Evolutionary conservation across 2,113 vertebrate genomes (phyloP), one percentile per base, ranked within the genome.

Genomic region (Corythaeola cristata): DNA sequence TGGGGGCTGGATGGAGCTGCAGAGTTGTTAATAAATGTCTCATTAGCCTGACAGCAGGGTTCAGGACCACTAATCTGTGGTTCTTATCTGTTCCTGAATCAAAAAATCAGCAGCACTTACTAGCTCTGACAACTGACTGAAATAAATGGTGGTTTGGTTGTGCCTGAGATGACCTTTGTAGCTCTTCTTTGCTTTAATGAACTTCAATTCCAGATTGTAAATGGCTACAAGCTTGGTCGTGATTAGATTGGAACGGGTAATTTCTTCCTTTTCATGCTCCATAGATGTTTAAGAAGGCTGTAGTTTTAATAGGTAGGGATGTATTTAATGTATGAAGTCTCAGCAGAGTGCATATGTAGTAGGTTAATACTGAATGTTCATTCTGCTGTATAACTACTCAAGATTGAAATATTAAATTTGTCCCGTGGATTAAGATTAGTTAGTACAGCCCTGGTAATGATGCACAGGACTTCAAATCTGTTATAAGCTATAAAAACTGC

Each of bases 401-500:
- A 35, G 45, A 56, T 11, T 20, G 52, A 58, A 73, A 32, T 77
- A 39, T 0, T 21, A 5, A 14, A 2, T 53, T 77, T 78, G 28
- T 15, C 37, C 33, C 0, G 0, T 35, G 49, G 35, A 11, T 60
- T 41, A 6, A 52, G 28, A 27, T 23, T 4, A 24, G 32, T 71
- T 55, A 6, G 14, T 5, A 4, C 0, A 0, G 14, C 59, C 16
- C 3, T 39, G 59, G 9, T 22, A 3, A 3, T 0, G 14, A 77
- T 14, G 33, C 35, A 44, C 41, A 27, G 12, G 15, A 22, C 59
- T 84, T 39, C 56, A 58, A 3, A 32, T 53, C 19, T 1, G 56
- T 56, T 27, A 7, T 11, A 4, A 73, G 5, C 33, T 62, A 5
- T 27, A 30, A 53, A 77, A 93, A n/a, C 39, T 77, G 23, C 47